Evolutionary conservation across 2,797 vertebrate species (phyloP), one percentile per base, ranked within the genome.

Genomic region (Melanotaenia nigrans): DNA sequence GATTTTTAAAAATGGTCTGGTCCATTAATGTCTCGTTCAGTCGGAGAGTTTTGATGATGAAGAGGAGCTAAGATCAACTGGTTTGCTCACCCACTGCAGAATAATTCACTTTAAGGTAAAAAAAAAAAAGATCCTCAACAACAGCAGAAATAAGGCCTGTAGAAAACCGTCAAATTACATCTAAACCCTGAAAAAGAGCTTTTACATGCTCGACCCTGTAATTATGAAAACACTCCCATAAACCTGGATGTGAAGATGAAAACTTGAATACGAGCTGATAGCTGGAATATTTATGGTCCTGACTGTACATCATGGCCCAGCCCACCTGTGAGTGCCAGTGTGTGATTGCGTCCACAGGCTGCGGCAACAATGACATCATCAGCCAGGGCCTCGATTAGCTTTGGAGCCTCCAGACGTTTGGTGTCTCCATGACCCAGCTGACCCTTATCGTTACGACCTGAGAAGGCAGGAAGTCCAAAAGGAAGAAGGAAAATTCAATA

Each of bases 391-490:
- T 99, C 97, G 0, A 99, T 94, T 47, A 96, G 87, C 85, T 95
- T 96, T 0, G 97, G 97, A 2, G 96, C 96, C 36, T 99, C 97
- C 42, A 98, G 89, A 3, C 97, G 93, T 86, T 96, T 98, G 36
- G 96, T 97, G 84, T 99, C 97, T 0, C 97, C 97, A 0, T 99
- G 97, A n/a, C 97, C 97, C 73, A 99, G 87, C 84, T 99, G 97
- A 0, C 97, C 97, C 85, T 97, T 98, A 54, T 98, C 97, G 14
- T 98, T 97, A 1, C 97, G 97, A 68, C 97, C 97, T 99, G 70
- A 40, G 4, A 60, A 66, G 10, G 47, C 58, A 67, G 32, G 5
- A 55, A 70, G 64, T 16, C 4, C 10, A 12, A 53, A 22, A 61
- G 40, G 3, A 30, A 30, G 42, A 66, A 1, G 12, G 10, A 42